These are phyloP conservation scores for Protodeltote pygarga DNA, from an alignment of 2,888 invertebrate species.

Conservation along the genomic window DNA sequence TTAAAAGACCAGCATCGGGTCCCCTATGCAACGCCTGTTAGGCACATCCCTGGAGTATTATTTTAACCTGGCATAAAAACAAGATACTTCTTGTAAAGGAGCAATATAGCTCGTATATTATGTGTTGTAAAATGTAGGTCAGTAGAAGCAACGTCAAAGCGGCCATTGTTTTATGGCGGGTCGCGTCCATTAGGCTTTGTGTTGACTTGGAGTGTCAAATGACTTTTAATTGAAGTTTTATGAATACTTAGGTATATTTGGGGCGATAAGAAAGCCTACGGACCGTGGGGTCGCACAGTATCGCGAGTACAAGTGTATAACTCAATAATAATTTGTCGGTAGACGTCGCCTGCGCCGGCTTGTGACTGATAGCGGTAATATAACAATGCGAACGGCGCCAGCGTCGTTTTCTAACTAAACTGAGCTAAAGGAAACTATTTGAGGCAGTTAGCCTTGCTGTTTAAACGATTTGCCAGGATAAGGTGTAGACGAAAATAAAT, in stretches of 20 bases:
- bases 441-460: constrained; percentile 40
- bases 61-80: constrained; percentile 15
- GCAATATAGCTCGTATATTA: constrained; percentile 20
- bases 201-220: constrained; percentile 44
- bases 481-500: neutral
- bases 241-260: constrained; percentile 26
- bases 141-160: constrained; percentile 44
- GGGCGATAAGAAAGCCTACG: constrained; percentile 52
- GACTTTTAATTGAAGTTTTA: constrained; percentile 46
- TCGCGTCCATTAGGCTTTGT: constrained; percentile 40
- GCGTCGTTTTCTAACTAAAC: constrained; percentile 39
- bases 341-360: constrained; percentile 38
- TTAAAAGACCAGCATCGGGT: too few relatives aligned
- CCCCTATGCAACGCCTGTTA: too few relatives aligned
- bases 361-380: constrained; percentile 51
- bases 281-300: constrained; percentile 55
- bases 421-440: constrained; percentile 44
- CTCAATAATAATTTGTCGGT: constrained; percentile 64
- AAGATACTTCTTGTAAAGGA: constrained; percentile 26
- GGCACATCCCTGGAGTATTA: too few relatives aligned
- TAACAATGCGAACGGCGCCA: too few relatives aligned
- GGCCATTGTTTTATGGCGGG: constrained; percentile 39
- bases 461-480: constrained; percentile 36
- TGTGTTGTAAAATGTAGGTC: constrained; percentile 44
- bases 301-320: constrained; percentile 38